Base-by-base conservation (phyloP, 2,888 invertebrate species). In the Neoaliturus tenellus region DNA sequence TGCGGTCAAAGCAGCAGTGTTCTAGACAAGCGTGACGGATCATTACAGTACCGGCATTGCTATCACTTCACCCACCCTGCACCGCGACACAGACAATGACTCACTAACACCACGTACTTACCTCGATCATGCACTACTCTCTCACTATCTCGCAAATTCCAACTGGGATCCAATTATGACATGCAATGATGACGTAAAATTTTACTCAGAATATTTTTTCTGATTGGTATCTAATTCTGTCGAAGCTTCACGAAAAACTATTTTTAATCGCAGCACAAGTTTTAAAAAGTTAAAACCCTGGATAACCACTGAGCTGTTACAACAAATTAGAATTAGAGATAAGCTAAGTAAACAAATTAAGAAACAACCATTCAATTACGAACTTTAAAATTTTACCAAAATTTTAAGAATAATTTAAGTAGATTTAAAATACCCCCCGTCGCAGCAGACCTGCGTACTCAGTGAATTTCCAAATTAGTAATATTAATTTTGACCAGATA, bases 231-330 rank as follows among this genome's bases (percentile, higher is more conserved):
- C 55, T 10, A 58, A 80, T 55, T 55, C 31, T n/a, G 31, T 31
- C 28, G 51, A 6, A 48, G 39, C 14, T 20, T 23, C 23, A 41
- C 25, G 67, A 71, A 44, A 44, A 44, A 3, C 44, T 8, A 12
- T 44, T 44, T 8, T 44, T 8, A 14, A 44, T 44, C 4, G 12
- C 12, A 44, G 44, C 12, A 8, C 44, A 44, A 44, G 44, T 14
- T 44, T 28, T 28, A 82, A 67, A 25, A 82, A 69, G 31, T 25
- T 82, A 2, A 82, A 71, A 31, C 71, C 71, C n/a, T 82, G 82
- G 69, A 69, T 82, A 0, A 41, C 82, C 23, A 12, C 6, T 39
- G 82, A 67, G 14, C 48, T 82, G 25, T n/a, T 71, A 28, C 41
- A 17, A 33, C 17, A 17, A 39, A 71, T 82, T 10, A 41, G 71